Percentiles rank a stretch among this genome's conserved stretches.
Evolutionary conservation across 2,888 invertebrate species (phyloP).

Genomic region (Flexamia atlantica): DNA sequence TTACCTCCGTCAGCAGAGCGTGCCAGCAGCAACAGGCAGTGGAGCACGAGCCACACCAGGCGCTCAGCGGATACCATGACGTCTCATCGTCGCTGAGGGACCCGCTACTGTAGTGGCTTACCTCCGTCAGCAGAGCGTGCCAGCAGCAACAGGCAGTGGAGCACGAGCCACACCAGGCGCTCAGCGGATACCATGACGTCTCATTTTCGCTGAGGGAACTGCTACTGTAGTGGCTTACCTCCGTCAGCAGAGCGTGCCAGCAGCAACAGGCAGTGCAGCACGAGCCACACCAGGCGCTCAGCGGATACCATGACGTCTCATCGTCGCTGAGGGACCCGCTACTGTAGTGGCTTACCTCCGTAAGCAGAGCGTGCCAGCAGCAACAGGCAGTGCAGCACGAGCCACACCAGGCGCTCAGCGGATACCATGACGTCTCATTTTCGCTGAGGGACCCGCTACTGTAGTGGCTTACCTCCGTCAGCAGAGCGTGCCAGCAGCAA

Average conservation of each 20-base stretch:
- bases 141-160: too few relatives aligned
- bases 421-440: constrained; percentile 31
- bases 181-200: too few relatives aligned
- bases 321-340: neutral
- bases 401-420: constrained; percentile 18
- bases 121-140: too few relatives aligned
- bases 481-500: too few relatives aligned
- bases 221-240: neutral
- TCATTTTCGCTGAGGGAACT: too few relatives aligned
- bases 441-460: neutral
- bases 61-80: constrained; percentile 37
- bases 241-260: constrained; percentile 1
- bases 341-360: neutral
- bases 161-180: too few relatives aligned
- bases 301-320: constrained; percentile 29
- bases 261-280: neutral
- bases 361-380: neutral
- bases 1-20: neutral
- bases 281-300: constrained; percentile 38
- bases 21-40: constrained; percentile 5
- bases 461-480: neutral
- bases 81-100: neutral
- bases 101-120: neutral
- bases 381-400: neutral
- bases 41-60: constrained; percentile 25